Evolutionary conservation across 1,140 invertebrate species (phyloP).

Genomic region (Sweltsa coloradensis): DNA sequence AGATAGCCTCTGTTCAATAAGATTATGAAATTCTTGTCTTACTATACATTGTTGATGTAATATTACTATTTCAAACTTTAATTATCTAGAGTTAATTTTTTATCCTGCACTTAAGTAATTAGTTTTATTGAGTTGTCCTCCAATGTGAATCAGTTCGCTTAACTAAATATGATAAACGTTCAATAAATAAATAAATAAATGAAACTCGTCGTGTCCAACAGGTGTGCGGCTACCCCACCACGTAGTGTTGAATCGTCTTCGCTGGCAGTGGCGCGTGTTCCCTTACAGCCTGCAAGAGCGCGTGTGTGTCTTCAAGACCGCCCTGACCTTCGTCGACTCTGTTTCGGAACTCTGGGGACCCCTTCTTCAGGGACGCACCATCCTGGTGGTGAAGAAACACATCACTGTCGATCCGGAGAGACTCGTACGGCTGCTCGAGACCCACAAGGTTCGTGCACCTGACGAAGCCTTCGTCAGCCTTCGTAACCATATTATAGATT

Average conservation of each 20-base stretch:
- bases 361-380: conserved; percentile 48
- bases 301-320: conserved; percentile 72
- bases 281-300: conserved; percentile 52
- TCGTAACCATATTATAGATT: too few relatives aligned
- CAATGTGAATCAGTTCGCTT: too few relatives aligned
- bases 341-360: conserved; percentile 77
- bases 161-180: too few relatives aligned
- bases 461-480: too few relatives aligned
- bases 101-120: too few relatives aligned
- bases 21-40: too few relatives aligned
- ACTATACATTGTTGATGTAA: too few relatives aligned
- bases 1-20: too few relatives aligned
- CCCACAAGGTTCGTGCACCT: conserved; percentile 42
- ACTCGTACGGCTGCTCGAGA: conserved; percentile 49
- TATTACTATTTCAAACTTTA: too few relatives aligned
- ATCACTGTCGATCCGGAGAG: conserved; percentile 61
- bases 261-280: conserved; percentile 72
- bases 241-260: conserved; percentile 63
- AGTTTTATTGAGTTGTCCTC: too few relatives aligned
- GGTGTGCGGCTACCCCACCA: conserved; percentile 69
- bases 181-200: too few relatives aligned
- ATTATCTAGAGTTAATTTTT: too few relatives aligned
- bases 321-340: conserved; percentile 79
- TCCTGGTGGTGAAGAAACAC: conserved; percentile 57
- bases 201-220: conserved; percentile 20